Evolutionary conservation across 2,113 vertebrate species (phyloP), one percentile per base, ranked within the genome.

Genomic region (Calypte anna): DNA sequence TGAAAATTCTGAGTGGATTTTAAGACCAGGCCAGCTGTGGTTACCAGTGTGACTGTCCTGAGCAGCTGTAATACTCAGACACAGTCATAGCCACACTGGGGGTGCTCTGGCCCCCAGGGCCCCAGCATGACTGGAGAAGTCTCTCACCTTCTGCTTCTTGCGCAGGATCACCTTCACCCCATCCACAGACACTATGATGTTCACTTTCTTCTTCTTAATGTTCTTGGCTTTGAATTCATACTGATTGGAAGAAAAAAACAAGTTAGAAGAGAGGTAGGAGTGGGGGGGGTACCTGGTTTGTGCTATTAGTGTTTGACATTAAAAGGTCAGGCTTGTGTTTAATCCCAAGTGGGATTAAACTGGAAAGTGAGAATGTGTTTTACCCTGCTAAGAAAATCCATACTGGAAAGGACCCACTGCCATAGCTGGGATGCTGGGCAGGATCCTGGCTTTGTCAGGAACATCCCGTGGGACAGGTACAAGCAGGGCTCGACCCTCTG

Each of bases 181-280:
- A 0, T 98, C 98, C 90, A 98, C 98, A 0, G 99, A 99, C 93
- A 99, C 98, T 12, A 98, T 90, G 25, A 99, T 98, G 98, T 95
- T 99, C 89, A 98, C 98, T 91, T 98, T 98, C 97, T 98, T 99
- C 98, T 99, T 99, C 96, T 99, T 99, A 87, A 99, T 98, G 88
- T 98, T 99, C 96, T 99, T 98, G 59, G 98, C 98, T 96, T 99
- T 99, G 97, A 99, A 99, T 96, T 99, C 99, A 12, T 98, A 99
- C 99, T 99, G 40, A 30, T 3, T 77, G 66, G 81, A 74, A 90
- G 57, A 75, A 69, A 91, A 94, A 38, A 1, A 1, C 36, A 6
- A 50, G 61, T 94, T 78, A 93, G 79, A 36, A 62, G 55, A 68
- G 21, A 33, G 6, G 57, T 16, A 38, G 10, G 53, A 3, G 0